phyloP scores from a whole-genome alignment of 2,113 vertebrate species.

The Geothlypis trichas region DNA sequence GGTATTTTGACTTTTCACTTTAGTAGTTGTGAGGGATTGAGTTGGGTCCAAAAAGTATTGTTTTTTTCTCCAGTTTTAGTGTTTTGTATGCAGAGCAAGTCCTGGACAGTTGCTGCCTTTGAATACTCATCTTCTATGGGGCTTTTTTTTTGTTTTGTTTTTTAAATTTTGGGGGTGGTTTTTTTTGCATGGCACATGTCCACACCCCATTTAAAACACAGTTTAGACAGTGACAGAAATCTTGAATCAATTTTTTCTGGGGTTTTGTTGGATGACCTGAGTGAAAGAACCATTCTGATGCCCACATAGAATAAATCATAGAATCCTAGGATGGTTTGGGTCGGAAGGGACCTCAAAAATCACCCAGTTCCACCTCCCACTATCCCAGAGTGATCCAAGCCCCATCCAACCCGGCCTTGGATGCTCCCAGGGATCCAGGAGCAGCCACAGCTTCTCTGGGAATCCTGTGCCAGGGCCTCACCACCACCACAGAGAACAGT shows the following conservation, averaged over 20 bases:
- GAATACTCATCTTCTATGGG: background rate
- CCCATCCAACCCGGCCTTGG: rapidly evolving
- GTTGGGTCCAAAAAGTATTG: background rate
- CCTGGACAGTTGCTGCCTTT: background rate
- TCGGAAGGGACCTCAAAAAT: background rate
- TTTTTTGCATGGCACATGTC: rapidly evolving
- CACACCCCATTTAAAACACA: background rate
- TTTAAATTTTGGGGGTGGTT: no score
- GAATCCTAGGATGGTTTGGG: background rate
- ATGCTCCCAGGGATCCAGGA: background rate
- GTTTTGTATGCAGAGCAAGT: background rate
- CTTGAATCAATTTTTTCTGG: background rate
- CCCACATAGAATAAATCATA: background rate
- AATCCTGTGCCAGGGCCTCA: rapidly evolving
- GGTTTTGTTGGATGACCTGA: background rate
- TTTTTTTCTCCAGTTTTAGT: background rate
- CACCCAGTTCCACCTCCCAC: background rate
- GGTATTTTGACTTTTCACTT: background rate
- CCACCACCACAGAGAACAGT: rapidly evolving
- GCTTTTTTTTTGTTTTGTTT: no score
- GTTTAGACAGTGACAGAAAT: background rate
- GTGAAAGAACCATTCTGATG: background rate
- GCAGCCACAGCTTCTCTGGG: background rate
- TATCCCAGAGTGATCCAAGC: background rate
- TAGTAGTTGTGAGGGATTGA: background rate